Evolutionary conservation across 2,797 vertebrate genomes (phyloP).

Genomic region (Gila robusta): DNA sequence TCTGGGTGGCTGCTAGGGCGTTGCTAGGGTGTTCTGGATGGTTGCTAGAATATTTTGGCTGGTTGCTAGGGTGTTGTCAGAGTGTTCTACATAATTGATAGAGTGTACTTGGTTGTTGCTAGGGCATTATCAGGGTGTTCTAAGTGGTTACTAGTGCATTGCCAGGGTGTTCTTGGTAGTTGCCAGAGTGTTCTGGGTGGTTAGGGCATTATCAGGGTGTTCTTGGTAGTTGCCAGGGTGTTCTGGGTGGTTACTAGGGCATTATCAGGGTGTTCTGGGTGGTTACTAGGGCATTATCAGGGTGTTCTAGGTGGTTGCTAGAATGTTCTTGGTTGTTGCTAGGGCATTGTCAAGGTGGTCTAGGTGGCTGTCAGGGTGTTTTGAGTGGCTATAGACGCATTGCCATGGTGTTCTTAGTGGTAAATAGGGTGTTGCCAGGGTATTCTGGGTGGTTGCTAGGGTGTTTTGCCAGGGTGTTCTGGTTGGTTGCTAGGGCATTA

Average conservation of each 20-base stretch:
- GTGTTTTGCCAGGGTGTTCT: not conserved
- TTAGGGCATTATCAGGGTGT: not conserved
- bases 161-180: not conserved
- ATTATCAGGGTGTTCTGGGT: not conserved
- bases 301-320: rapidly evolving
- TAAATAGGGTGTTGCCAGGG: not conserved
- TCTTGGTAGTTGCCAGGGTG: rapidly evolving
- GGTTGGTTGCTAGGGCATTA: not conserved
- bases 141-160: rapidly evolving
- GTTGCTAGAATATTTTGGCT: not conserved
- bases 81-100: not conserved
- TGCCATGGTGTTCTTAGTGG: not conserved
- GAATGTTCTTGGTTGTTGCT: rapidly evolving
- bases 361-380: not conserved
- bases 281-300: too few species aligned
- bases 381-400: rapidly evolving
- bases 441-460: not conserved
- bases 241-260: rapidly evolving
- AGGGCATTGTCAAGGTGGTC: not conserved
- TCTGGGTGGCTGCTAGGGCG: not conserved
- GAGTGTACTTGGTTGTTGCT: too few species aligned
- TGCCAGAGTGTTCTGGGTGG: not conserved
- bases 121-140: not conserved
- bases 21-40: not conserved
- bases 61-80: not conserved